A percentile compares a stretch with the other conserved stretches of the same genome.
Conservation (phyloP, 92 coral and sea anemone genomes). For the Chrysogorgia sp. region DNA sequence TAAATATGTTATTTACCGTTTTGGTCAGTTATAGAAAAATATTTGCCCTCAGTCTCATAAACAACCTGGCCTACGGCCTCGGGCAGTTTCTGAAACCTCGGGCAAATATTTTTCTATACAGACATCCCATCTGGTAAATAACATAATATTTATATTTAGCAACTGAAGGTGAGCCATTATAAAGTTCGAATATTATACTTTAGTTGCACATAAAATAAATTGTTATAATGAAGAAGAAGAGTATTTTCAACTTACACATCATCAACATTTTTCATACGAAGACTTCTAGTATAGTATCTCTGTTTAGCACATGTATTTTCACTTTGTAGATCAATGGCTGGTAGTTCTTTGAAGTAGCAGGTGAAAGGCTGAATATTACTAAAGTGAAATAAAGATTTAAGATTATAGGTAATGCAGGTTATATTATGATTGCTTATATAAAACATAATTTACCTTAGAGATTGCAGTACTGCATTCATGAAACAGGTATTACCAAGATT, state of each 20-base stretch:
- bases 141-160: too few relatives aligned
- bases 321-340: constrained; percentile 90
- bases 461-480: constrained; percentile 98
- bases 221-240: not conserved
- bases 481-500: constrained; percentile 98
- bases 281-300: constrained; percentile 90
- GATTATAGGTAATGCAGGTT: too few relatives aligned
- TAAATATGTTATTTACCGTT: too few relatives aligned
- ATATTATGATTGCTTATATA: not conserved
- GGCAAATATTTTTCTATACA: too few relatives aligned
- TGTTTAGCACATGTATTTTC: constrained; percentile 83
- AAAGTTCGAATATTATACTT: not conserved
- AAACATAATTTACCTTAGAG: constrained; percentile 69
- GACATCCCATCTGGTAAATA: too few relatives aligned
- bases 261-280: constrained; percentile 72
- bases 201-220: not conserved
- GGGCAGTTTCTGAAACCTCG: too few relatives aligned
- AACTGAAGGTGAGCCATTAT: too few relatives aligned
- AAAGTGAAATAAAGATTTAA: constrained; percentile 4
- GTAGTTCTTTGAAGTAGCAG: constrained; percentile 97
- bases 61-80: too few relatives aligned
- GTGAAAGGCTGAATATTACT: constrained; percentile 97
- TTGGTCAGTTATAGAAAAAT: too few relatives aligned
- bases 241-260: constrained; percentile 72
- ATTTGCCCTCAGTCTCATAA: too few relatives aligned